Percentiles rank a stretch among this genome's conserved stretches.
These are phyloP conservation scores for Heliangelus exortis DNA, from an alignment of 2,797 vertebrate genomes.

Conservation along the genomic window DNA sequence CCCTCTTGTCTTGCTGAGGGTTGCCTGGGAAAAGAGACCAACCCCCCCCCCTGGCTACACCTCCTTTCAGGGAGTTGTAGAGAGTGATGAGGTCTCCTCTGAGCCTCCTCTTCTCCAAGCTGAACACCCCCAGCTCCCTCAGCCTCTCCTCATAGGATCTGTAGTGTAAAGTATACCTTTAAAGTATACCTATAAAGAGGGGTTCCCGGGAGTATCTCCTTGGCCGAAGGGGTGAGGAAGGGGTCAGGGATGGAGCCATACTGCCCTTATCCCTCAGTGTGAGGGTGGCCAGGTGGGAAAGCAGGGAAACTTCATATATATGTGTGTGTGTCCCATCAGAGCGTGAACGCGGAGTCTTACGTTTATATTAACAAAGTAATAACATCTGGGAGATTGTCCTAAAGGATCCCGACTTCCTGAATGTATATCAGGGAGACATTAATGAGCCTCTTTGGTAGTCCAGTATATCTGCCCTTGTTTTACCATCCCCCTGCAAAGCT, in stretches of 20 bases:
- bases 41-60: no score
- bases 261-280: background rate
- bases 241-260: accelerated
- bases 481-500: background rate
- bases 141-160: no score
- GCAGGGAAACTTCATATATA: accelerated
- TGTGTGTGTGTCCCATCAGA: background rate
- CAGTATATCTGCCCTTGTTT: background rate
- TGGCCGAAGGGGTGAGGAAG: background rate
- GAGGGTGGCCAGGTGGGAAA: background rate
- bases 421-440: accelerated
- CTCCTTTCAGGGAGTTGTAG: no score
- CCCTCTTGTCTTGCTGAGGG: no score
- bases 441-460: accelerated
- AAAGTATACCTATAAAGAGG: no score
- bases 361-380: accelerated
- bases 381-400: background rate
- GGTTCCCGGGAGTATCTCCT: no score
- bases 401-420: background rate
- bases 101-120: no score
- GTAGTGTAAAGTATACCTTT: no score
- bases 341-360: background rate
- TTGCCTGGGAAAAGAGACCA: no score
- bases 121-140: no score
- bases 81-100: no score